Evolutionary conservation across 2,113 vertebrate species (phyloP).

Genomic region (rat (Rattus norvegicus)): GRCr8 NC_086028.1:51922001-51922500

Average conservation of each 20-base stretch:
- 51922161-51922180: not conserved
- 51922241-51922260: not conserved
- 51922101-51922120: not conserved
- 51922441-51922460: not conserved
- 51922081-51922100: not conserved
- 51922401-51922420: slow-evolving; percentile 43
- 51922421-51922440: not conserved
- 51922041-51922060: not conserved
- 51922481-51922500: not conserved
- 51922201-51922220: not conserved
- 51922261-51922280: not conserved
- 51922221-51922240: not conserved
- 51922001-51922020: not conserved
- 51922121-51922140: not conserved
- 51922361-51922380: slow-evolving; percentile 34
- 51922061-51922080: not conserved
- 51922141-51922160: not conserved
- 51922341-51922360: not conserved
- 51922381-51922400: not conserved
- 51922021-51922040: not conserved
- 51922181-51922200: not conserved
- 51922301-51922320: not conserved
- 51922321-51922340: not conserved
- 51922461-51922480: not conserved
- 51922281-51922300: not conserved